Evolutionary conservation across 2,888 invertebrate species (phyloP).

Genomic region (Myathropa florea): DNA sequence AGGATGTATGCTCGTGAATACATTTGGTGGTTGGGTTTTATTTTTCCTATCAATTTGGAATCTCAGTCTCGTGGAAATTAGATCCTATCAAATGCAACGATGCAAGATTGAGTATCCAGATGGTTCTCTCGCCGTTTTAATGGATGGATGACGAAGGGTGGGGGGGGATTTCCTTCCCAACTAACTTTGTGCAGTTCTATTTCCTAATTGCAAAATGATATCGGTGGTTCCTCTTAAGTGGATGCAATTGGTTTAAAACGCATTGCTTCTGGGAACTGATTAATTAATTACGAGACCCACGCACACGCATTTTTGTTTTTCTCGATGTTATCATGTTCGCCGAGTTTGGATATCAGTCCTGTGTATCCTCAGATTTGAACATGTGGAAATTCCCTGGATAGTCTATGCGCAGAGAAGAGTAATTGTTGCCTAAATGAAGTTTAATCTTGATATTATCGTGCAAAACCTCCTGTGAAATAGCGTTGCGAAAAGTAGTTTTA

Average conservation of each 20-base stretch:
- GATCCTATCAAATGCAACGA: constrained; percentile 16
- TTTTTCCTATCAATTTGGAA: constrained; percentile 44
- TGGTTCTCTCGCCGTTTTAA: neutral
- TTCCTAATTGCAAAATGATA: no score
- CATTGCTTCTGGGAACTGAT: neutral
- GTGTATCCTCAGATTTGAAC: no score
- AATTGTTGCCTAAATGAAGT: neutral
- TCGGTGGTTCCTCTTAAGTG: neutral
- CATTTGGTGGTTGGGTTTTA: constrained; percentile 34
- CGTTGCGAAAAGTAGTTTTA: neutral
- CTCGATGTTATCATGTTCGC: neutral
- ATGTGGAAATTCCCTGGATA: neutral
- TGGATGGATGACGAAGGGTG: no score
- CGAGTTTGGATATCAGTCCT: neutral
- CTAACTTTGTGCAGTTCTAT: no score
- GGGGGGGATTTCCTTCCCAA: no score
- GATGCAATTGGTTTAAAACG: neutral
- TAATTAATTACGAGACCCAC: neutral
- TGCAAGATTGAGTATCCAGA: constrained; percentile 4
- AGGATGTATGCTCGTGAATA: neutral
- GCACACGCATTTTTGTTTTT: neutral
- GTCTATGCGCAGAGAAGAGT: neutral
- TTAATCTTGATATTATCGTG: neutral
- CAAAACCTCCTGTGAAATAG: neutral
- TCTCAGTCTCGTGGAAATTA: constrained; percentile 26